A percentile compares a stretch with the other conserved stretches of the same genome.
phyloP scores from a whole-genome alignment of 2,113 vertebrate genomes.

The Nipponia nippon region DNA sequence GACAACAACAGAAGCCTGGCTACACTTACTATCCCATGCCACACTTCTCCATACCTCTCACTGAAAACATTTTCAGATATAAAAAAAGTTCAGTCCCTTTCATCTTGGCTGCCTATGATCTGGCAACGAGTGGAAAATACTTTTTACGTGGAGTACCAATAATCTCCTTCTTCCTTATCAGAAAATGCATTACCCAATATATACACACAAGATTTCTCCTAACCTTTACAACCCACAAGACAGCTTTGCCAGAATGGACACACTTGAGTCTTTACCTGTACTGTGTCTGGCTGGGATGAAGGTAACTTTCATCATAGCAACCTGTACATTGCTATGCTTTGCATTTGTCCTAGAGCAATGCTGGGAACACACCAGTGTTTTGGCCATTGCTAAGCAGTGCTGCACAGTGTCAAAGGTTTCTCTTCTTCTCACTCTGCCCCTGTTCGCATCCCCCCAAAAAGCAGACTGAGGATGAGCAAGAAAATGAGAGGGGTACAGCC shows the following conservation, averaged over 20 bases:
- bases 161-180: not conserved
- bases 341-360: not conserved
- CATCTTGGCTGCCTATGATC: not conserved
- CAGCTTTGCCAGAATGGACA: not conserved
- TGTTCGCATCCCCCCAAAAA: not conserved
- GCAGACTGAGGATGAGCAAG: rapidly evolving
- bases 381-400: not conserved
- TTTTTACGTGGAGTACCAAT: not conserved
- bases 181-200: not conserved
- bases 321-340: not conserved
- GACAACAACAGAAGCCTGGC: not conserved
- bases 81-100: not conserved
- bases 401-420: not conserved
- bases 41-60: not conserved
- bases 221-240: not conserved
- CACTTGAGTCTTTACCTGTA: not conserved
- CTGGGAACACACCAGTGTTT: not conserved
- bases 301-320: not conserved
- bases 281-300: not conserved
- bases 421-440: not conserved
- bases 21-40: not conserved
- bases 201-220: not conserved
- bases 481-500: not conserved
- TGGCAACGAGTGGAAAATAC: not conserved
- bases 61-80: not conserved